Evolutionary conservation across 2,888 invertebrate genomes (phyloP).

Genomic region (Caenorhabditis parvicauda): DNA sequence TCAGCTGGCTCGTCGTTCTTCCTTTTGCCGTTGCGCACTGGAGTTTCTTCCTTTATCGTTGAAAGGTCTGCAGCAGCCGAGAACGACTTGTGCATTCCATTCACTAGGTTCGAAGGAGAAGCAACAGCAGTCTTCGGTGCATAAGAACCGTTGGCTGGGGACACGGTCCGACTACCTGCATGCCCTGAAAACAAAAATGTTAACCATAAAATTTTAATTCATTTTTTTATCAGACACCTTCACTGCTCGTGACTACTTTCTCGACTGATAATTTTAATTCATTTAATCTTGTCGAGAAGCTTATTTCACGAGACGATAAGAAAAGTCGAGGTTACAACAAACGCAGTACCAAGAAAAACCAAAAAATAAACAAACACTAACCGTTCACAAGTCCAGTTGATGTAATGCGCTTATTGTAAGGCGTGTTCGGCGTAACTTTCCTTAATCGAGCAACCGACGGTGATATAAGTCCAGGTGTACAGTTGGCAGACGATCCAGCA

Average conservation of each 20-base stretch:
- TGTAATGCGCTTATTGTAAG: slow-evolving; percentile 32
- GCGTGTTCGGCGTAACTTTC: slow-evolving; percentile 53
- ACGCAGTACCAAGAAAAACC: too few relatives aligned
- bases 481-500: slow-evolving; percentile 45
- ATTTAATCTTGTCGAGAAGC: too few relatives aligned
- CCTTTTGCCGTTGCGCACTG: slow-evolving; percentile 37
- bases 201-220: neutral
- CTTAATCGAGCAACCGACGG: slow-evolving; percentile 45
- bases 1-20: slow-evolving; percentile 31
- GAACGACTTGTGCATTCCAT: slow-evolving; percentile 41
- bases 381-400: slow-evolving; percentile 31
- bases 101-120: slow-evolving; percentile 4
- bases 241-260: too few relatives aligned
- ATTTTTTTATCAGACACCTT: neutral
- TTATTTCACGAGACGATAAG: too few relatives aligned
- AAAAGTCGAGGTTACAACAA: too few relatives aligned
- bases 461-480: slow-evolving; percentile 53
- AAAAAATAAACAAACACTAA: too few relatives aligned
- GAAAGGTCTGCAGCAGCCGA: slow-evolving; percentile 42
- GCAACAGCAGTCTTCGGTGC: slow-evolving; percentile 29
- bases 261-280: too few relatives aligned
- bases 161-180: slow-evolving; percentile 28
- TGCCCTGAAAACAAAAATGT: slow-evolving; percentile 9
- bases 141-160: slow-evolving; percentile 46
- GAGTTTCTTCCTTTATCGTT: too few relatives aligned